A percentile compares a stretch with the other conserved stretches of the same genome.
phyloP scores from a whole-genome alignment of 2,888 invertebrate species.

The Mimumesa dahlbomi region DNA sequence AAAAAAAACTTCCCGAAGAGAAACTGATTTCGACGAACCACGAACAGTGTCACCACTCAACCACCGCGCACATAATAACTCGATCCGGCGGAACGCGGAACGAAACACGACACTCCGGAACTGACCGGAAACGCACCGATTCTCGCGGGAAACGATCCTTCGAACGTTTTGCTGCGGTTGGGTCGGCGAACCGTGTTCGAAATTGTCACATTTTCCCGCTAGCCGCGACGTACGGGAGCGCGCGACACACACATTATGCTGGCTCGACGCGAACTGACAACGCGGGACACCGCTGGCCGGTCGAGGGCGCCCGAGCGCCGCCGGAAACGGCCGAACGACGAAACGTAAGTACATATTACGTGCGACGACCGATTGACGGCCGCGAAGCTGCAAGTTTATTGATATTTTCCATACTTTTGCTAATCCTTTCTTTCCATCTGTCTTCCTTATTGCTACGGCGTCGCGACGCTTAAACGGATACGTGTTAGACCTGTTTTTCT shows the following conservation, averaged over 20 bases:
- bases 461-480: slow-evolving; percentile 16
- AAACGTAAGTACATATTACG: slow-evolving; percentile 49
- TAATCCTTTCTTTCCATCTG: slow-evolving; percentile 51
- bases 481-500: slow-evolving; percentile 16
- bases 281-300: slow-evolving; percentile 67
- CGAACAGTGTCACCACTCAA: slow-evolving; percentile 11
- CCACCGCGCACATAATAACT: slow-evolving; percentile 2
- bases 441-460: too few species aligned
- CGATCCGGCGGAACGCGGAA: background rate
- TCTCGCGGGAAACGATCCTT: too few species aligned
- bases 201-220: slow-evolving; percentile 63
- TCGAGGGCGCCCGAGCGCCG: slow-evolving; percentile 69
- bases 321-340: slow-evolving; percentile 72
- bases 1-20: too few species aligned
- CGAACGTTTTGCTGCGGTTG: background rate
- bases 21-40: background rate
- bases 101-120: background rate
- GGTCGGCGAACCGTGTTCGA: slow-evolving; percentile 18
- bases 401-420: slow-evolving; percentile 56
- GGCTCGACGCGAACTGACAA: slow-evolving; percentile 78
- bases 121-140: too few species aligned
- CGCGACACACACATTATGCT: slow-evolving; percentile 68
- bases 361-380: slow-evolving; percentile 58
- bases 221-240: slow-evolving; percentile 14
- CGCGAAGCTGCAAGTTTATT: slow-evolving; percentile 48